Percentiles rank a stretch among this genome's conserved stretches.
These are phyloP conservation scores for Psittacula derbiana DNA, from an alignment of 2,797 vertebrate genomes.

Conservation along the genomic window DNA sequence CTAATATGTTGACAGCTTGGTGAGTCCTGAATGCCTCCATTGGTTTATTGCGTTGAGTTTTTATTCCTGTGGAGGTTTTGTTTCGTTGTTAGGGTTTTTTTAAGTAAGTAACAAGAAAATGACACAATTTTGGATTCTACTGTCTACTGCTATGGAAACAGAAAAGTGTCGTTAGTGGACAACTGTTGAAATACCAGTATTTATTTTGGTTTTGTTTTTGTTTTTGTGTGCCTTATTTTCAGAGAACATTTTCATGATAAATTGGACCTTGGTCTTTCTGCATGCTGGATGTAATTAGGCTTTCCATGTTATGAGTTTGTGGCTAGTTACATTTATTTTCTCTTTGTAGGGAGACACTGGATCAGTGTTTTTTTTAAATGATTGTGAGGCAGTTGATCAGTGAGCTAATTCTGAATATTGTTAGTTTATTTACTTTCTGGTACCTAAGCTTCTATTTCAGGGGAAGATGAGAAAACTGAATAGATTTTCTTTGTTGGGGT, in stretches of 20 bases:
- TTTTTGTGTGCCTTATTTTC: background rate
- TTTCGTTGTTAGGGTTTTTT: background rate
- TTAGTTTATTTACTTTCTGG: background rate
- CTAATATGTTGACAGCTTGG: constrained; percentile 16
- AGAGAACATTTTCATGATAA: background rate
- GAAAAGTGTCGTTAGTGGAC: background rate
- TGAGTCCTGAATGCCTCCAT: constrained; percentile 3
- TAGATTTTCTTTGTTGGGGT: background rate
- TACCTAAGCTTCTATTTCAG: background rate
- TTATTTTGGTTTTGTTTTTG: background rate
- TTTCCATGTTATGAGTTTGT: background rate
- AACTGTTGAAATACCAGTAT: background rate
- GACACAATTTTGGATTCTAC: background rate
- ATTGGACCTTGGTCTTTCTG: background rate
- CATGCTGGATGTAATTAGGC: background rate
- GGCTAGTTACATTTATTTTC: background rate
- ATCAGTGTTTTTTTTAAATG: background rate
- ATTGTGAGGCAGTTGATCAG: background rate
- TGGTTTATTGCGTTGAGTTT: background rate
- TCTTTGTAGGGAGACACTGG: background rate
- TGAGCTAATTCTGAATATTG: background rate
- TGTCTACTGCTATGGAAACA: background rate
- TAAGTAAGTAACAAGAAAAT: background rate
- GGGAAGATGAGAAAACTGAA: background rate
- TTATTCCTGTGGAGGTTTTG: background rate